phyloP scores from a whole-genome alignment of 2,113 vertebrate species.

The Aphyosemion australe region DNA sequence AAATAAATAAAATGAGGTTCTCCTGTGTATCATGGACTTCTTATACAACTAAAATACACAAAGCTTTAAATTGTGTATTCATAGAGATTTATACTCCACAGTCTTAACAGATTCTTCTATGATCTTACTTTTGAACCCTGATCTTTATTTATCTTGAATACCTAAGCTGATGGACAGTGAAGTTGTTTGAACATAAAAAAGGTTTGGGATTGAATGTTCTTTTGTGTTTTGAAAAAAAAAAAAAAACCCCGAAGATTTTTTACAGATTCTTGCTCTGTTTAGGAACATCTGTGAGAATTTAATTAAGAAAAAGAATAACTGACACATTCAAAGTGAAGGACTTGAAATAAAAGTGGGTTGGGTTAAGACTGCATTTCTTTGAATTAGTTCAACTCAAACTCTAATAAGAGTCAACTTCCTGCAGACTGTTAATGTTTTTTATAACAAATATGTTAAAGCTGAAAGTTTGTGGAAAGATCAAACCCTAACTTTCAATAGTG shows the following conservation, averaged over 20 bases:
- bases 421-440: neutral
- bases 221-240: slow-evolving; percentile 10
- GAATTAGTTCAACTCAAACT: no score
- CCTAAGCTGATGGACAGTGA: slow-evolving; percentile 41
- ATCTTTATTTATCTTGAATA: slow-evolving; percentile 30
- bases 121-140: neutral
- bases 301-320: neutral
- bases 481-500: neutral
- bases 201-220: slow-evolving; percentile 49
- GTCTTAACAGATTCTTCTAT: slow-evolving; percentile 4
- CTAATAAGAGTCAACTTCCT: neutral
- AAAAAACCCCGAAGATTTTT: slow-evolving; percentile 11
- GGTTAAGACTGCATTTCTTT: no score
- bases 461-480: neutral
- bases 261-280: neutral
- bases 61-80: slow-evolving; percentile 20
- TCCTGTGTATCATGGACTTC: slow-evolving; percentile 19
- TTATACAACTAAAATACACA: slow-evolving; percentile 2
- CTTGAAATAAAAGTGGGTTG: neutral
- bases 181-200: slow-evolving; percentile 23
- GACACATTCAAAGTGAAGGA: slow-evolving; percentile 41
- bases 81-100: slow-evolving; percentile 32
- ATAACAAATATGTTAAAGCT: neutral
- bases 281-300: neutral
- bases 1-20: neutral